Evolutionary conservation across 64 coral and sea anemone genomes (phyloP).

Genomic region (Hydrozoanthus tunicans): DNA sequence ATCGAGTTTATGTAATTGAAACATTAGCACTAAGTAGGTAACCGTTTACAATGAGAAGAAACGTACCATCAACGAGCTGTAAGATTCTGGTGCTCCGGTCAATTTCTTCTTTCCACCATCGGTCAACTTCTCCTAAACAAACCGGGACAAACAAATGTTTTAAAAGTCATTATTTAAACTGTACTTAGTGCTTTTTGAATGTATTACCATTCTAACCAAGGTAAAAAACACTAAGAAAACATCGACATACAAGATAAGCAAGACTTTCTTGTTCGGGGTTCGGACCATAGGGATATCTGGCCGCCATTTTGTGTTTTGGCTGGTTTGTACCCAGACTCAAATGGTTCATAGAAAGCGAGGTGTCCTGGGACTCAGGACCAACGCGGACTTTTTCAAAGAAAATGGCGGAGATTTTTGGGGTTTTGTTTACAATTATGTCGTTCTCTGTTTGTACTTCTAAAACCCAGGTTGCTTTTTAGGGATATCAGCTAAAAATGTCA

Average conservation of each 20-base stretch:
- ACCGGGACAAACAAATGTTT: background rate
- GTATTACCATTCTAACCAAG: background rate
- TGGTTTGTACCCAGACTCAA: background rate
- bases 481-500: slow-evolving; percentile 44
- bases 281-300: slow-evolving; percentile 45
- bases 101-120: slow-evolving; percentile 52
- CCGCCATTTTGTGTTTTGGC: slow-evolving; percentile 72
- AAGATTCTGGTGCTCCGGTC: slow-evolving; percentile 28
- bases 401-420: slow-evolving; percentile 42
- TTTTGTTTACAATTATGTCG: slow-evolving; percentile 35
- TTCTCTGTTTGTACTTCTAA: background rate
- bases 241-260: slow-evolving; percentile 63
- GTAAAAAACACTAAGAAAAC: background rate
- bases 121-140: slow-evolving; percentile 25
- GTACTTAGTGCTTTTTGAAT: background rate
- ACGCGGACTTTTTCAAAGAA: slow-evolving; percentile 42
- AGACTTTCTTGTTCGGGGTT: slow-evolving; percentile 80
- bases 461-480: background rate
- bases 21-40: too few relatives aligned
- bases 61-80: slow-evolving; percentile 33
- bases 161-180: background rate
- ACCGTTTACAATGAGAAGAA: background rate
- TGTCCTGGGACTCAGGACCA: background rate
- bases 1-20: too few relatives aligned
- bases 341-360: background rate